These are phyloP conservation scores for Drosophila rubida DNA, from an alignment of 2,888 invertebrate species.

Conservation along the genomic window DNA sequence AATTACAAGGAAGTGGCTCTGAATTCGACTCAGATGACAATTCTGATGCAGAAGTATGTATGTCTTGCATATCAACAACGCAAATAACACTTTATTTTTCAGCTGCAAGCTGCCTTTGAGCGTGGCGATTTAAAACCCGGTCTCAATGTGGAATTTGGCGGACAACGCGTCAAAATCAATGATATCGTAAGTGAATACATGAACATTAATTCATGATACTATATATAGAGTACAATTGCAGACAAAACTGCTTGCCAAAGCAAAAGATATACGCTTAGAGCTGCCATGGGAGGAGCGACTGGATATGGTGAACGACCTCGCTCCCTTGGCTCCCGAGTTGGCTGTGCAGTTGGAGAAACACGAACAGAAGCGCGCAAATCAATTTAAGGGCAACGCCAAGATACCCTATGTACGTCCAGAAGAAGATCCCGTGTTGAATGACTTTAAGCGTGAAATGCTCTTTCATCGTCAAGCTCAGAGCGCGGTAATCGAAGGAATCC, in stretches of 20 bases:
- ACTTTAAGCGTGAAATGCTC: conserved; percentile 95
- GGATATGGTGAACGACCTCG: conserved; percentile 91
- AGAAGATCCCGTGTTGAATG: conserved; percentile 93
- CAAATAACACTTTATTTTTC: conserved; percentile 51
- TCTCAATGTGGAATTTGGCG: conserved; percentile 89
- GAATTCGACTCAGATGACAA: conserved; percentile 80
- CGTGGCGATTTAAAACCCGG: conserved; percentile 94
- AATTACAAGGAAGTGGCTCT: conserved; percentile 75
- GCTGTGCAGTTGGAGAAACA: conserved; percentile 91
- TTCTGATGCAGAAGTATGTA: conserved; percentile 83
- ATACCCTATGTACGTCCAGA: conserved; percentile 87
- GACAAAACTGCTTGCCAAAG: conserved; percentile 88
- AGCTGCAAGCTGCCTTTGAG: conserved; percentile 96
- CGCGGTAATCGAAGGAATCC: conserved; percentile 92
- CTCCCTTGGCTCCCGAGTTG: conserved; percentile 94
- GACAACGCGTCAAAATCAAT: conserved; percentile 88
- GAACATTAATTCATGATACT: rapidly evolving
- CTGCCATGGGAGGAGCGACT: conserved; percentile 95
- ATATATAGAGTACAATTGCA: conserved; percentile 31
- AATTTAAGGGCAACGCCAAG: conserved; percentile 89
- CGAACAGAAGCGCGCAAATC: conserved; percentile 88
- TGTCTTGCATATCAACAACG: neutral
- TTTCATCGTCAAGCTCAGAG: conserved; percentile 95
- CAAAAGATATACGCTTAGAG: conserved; percentile 89
- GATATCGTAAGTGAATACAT: conserved; percentile 88